Evolutionary conservation across 2,113 vertebrate species (phyloP).

Genomic region (Gymnocephalus cernua): DNA sequence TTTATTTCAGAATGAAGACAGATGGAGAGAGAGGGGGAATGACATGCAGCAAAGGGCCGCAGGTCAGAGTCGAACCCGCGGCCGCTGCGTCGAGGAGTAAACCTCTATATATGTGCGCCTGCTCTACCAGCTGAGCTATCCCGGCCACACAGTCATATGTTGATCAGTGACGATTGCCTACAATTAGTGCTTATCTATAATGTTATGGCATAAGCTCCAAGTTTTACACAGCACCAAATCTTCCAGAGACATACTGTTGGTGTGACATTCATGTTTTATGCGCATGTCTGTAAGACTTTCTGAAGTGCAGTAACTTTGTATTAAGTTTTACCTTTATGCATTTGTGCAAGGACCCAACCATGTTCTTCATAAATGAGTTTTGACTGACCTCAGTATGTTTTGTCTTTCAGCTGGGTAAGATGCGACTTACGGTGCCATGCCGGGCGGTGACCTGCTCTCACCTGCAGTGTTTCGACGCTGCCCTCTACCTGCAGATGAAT

Average conservation of each 20-base stretch:
- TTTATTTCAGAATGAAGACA: too few species aligned
- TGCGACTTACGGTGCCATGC: slow-evolving; percentile 96
- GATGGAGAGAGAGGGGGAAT: too few species aligned
- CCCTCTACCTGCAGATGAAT: slow-evolving; percentile 99
- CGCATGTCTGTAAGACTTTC: not conserved
- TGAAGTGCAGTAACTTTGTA: not conserved
- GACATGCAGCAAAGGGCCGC: too few species aligned
- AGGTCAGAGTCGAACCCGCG: too few species aligned
- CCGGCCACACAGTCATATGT: too few species aligned
- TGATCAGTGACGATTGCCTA: not conserved
- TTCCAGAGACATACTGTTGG: not conserved
- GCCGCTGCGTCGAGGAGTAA: too few species aligned
- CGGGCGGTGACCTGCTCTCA: slow-evolving; percentile 97
- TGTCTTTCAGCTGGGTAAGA: slow-evolving; percentile 92
- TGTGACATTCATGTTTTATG: not conserved
- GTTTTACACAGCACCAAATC: not conserved
- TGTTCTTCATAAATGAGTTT: not conserved
- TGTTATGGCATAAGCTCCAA: not conserved
- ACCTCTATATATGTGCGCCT: too few species aligned
- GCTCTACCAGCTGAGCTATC: too few species aligned
- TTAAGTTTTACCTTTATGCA: not conserved
- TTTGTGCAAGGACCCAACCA: not conserved
- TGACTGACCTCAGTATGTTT: not conserved
- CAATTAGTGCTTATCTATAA: not conserved
- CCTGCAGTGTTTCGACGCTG: slow-evolving; percentile 98